Evolutionary conservation across 2,113 vertebrate species (phyloP).

Genomic region (Myotis brandtii): DNA sequence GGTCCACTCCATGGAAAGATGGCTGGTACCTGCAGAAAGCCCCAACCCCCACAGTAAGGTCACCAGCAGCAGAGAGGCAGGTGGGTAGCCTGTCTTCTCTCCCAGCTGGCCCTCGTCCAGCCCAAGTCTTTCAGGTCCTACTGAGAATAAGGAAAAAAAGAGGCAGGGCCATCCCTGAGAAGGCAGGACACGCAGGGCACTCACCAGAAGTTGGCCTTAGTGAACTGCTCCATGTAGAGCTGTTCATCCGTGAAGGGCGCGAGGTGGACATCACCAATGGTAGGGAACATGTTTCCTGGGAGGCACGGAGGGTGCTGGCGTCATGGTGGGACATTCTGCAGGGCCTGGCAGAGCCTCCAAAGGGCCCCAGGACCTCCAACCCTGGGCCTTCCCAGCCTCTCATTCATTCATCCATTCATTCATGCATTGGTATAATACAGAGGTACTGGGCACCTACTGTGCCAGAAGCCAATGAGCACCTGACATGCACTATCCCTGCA

Average conservation of each 20-base stretch:
- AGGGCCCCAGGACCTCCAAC: background rate
- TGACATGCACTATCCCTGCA: background rate
- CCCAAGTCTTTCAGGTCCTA: constrained; percentile 9
- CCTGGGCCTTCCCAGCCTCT: background rate
- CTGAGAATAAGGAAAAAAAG: background rate
- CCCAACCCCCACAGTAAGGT: background rate
- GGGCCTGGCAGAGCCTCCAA: background rate
- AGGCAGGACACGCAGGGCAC: constrained; percentile 20
- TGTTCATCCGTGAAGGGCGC: constrained; percentile 98
- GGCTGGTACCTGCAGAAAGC: constrained; percentile 93
- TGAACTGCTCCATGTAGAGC: constrained; percentile 99
- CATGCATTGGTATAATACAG: accelerated
- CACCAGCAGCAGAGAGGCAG: background rate
- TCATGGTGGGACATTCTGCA: constrained; percentile 4
- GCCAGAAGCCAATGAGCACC: background rate
- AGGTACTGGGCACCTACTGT: background rate
- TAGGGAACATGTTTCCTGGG: constrained; percentile 98
- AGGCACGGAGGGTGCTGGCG: background rate
- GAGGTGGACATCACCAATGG: constrained; percentile 96
- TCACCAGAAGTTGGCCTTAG: constrained; percentile 99
- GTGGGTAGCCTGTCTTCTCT: background rate
- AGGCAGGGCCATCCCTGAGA: background rate
- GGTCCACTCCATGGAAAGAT: constrained; percentile 97
- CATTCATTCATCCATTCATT: background rate
- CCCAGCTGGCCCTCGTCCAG: constrained; percentile 6